Base-by-base conservation (phyloP, 2,888 invertebrate genomes). In the Dugesia japonica region DNA sequence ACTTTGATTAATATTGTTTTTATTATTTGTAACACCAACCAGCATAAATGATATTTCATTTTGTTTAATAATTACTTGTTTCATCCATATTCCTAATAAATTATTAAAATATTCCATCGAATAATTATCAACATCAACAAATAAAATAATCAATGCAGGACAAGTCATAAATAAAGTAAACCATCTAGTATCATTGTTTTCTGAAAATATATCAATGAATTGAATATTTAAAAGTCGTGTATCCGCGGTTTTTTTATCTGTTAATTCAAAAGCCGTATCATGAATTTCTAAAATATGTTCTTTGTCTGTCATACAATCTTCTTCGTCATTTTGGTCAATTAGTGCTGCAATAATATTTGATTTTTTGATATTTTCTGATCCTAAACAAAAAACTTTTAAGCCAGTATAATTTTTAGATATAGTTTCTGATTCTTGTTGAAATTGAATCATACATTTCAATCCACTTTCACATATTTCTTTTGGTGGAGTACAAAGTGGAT, bases 41-140 rank as follows among this genome's bases (percentile, higher is more conserved):
- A 83, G 79, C 15, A 83, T 76, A 13, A 83, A 33, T 4, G 42
- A 80, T 0, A 81, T 80, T 0, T 83, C 77, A 73, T 82, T 81
- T 78, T 83, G 83, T 27, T 81, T 81, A 74, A 81, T 81, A 4
- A 84, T 81, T 80, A 84, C 81, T 81, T 82, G 82, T 77, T 84
- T 82, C 71, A 84, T 80, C 84, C 84, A 84, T 0, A 80, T 80
- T 1, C 82, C 83, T 20, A 84, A 80, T 79, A 80, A 77, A 23
- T 81, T 80, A 1, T 81, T 77, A 78, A 84, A 84, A 13, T 78
- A 73, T 17, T 80, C 80, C 1, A 80, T 77, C 0, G 77, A 79
- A 79, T 83, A 77, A n/a, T 15, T 75, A 17, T 23, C 23, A 20
- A 76, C 26, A 26, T 75, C 75, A 17, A 76, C 73, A 23, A 26